Evolutionary conservation across 1,140 invertebrate genomes (phyloP), one percentile per base, ranked within the genome.

Genomic region (Arion vulgaris): DNA sequence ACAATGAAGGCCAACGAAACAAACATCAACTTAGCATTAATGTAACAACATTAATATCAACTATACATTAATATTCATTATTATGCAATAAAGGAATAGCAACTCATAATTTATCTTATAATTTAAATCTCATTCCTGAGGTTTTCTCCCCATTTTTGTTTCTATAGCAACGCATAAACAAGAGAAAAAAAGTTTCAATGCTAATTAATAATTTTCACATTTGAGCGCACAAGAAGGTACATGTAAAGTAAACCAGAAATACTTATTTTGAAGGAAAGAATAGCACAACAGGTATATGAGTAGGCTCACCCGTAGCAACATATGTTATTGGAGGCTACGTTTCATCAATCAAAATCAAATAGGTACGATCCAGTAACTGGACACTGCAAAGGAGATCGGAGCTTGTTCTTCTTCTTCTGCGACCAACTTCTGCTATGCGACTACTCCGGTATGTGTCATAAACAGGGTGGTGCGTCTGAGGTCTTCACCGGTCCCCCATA

Each of bases 101-200:
- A 66, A 7, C 62, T 66, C 2, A 66, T 66, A 66, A 66, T 32
- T 66, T 66, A 66, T 66, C n/a, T 23, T 66, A 66, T 66, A 66
- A 66, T 66, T 66, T 66, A 66, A 66, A 32, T 66, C 62, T 66
- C 32, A 2, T 66, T 66, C 62, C 62, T 66, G 62, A 66, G 62
- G 62, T 28, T 66, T 66, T 57, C 4, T 32, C 62, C 28, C 32
- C 32, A n/a, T 66, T 7, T n/a, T 9, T 23, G 2, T 66, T 66
- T 66, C 17, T 7, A 66, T 32, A 66, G 62, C 62, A 66, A 66
- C 2, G 28, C 11, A 66, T 7, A 32, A 66, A 32, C n/a, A n/a
- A n/a, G n/a, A n/a, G n/a, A n/a, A n/a, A n/a, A n/a, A n/a, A n/a
- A n/a, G n/a, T n/a, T n/a, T n/a, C n/a, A n/a, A n/a, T n/a, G n/a